A percentile compares a stretch with the other conserved stretches of the same genome.
phyloP scores from a whole-genome alignment of 2,113 vertebrate species.

The Odobenus rosmarus region DNA sequence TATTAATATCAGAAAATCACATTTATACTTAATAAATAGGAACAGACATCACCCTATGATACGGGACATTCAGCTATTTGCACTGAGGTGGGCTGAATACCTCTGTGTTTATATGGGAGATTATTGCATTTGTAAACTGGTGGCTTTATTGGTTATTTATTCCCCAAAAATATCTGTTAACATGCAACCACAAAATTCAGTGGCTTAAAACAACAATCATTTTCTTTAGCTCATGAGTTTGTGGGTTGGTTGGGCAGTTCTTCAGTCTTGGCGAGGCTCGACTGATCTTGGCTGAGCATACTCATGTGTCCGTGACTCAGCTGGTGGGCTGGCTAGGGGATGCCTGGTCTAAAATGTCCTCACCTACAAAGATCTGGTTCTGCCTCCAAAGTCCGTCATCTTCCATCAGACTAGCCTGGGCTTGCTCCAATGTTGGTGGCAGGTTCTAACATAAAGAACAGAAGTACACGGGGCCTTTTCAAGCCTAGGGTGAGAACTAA shows the following conservation, averaged over 20 bases:
- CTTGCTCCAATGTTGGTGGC: neutral
- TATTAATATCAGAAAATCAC: conserved; percentile 46
- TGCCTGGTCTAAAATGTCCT: conserved; percentile 40
- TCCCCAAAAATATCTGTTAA: conserved; percentile 71
- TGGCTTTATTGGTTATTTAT: conserved; percentile 59
- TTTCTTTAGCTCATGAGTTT: conserved; percentile 66
- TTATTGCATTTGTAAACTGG: conserved; percentile 51
- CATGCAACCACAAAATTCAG: conserved; percentile 63
- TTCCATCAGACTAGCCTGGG: neutral
- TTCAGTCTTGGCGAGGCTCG: conserved; percentile 39
- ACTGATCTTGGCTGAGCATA: conserved; percentile 57
- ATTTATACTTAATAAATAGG: neutral
- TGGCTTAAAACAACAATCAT: conserved; percentile 67
- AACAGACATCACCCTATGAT: neutral
- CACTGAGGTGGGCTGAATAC: conserved; percentile 15
- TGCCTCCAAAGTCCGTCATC: neutral
- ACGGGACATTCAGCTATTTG: neutral
- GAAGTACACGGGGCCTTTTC: neutral
- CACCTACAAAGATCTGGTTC: conserved; percentile 49
- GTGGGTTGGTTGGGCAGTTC: conserved; percentile 53
- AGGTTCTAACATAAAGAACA: conserved; percentile 21
- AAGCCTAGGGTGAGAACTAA: neutral
- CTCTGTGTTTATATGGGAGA: conserved; percentile 54
- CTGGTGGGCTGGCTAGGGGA: conserved; percentile 47
- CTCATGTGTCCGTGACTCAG: conserved; percentile 44